Percentiles rank a stretch among this genome's conserved stretches.
phyloP scores from a whole-genome alignment of 23 tunicate genomes.

The Halocynthia aurantium region DNA sequence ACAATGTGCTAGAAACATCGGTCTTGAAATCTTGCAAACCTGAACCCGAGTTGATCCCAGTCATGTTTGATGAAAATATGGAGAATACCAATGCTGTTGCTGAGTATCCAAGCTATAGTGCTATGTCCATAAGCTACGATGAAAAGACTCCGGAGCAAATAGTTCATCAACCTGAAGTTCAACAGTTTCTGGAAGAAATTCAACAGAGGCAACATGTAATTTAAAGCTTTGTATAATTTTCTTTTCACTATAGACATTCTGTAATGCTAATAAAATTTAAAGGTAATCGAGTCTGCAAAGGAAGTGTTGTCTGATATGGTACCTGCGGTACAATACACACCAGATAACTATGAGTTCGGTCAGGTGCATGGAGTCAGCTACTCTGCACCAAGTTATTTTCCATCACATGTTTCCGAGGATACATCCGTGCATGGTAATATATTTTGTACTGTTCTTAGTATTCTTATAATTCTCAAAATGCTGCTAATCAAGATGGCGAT shows the following conservation, averaged over 20 bases:
- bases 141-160: slow-evolving; percentile 12
- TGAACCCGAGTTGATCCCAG: slow-evolving; percentile 38
- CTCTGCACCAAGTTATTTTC: too few relatives aligned
- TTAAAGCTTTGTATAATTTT: not conserved
- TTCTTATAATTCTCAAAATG: too few relatives aligned
- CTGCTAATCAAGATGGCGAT: too few relatives aligned
- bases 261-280: too few relatives aligned
- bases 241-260: not conserved
- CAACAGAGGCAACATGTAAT: not conserved
- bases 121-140: slow-evolving; percentile 64
- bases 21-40: slow-evolving; percentile 55
- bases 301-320: too few relatives aligned
- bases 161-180: not conserved
- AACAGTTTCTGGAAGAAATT: not conserved
- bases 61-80: slow-evolving; percentile 15
- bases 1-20: slow-evolving; percentile 73
- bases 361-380: too few relatives aligned
- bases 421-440: too few relatives aligned
- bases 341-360: too few relatives aligned
- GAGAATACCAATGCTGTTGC: slow-evolving; percentile 10
- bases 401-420: too few relatives aligned
- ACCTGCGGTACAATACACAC: too few relatives aligned
- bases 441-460: too few relatives aligned
- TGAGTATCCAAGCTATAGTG: slow-evolving; percentile 76
- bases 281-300: too few relatives aligned